Percentiles rank a stretch among this genome's conserved stretches.
phyloP scores from a whole-genome alignment of 2,888 invertebrate species.

The Apodemia mormo region DNA sequence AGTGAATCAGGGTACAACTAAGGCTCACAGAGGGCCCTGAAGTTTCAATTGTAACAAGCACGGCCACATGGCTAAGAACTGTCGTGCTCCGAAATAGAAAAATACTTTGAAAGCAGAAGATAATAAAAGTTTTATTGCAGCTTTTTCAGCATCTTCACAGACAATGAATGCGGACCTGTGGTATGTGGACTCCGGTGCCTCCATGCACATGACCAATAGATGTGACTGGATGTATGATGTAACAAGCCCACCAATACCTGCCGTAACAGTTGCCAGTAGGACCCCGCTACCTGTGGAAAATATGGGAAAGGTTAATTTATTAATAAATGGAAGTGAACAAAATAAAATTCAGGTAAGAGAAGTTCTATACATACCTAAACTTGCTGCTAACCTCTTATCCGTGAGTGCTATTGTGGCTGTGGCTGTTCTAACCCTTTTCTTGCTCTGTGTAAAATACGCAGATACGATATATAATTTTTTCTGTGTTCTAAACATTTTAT shows the following conservation, averaged over 20 bases:
- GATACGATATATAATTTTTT: no score
- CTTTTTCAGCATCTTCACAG: constrained; percentile 27
- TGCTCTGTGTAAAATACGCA: no score
- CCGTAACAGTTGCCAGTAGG: constrained; percentile 32
- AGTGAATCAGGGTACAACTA: not conserved
- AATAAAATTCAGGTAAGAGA: constrained; percentile 45
- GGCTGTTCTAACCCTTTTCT: no score
- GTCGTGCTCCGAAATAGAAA: constrained; percentile 21
- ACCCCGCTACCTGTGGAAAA: constrained; percentile 34
- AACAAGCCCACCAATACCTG: constrained; percentile 24
- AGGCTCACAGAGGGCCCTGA: constrained; percentile 23
- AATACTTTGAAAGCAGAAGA: not conserved
- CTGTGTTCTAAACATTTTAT: no score
- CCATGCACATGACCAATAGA: constrained; percentile 31
- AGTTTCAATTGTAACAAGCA: constrained; percentile 30
- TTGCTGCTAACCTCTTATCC: not conserved
- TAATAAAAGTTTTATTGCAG: constrained; percentile 26
- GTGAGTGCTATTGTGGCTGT: constrained; percentile 14
- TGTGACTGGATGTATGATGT: constrained; percentile 24
- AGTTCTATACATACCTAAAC: constrained; percentile 8
- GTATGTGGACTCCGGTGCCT: constrained; percentile 31
- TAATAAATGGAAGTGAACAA: constrained; percentile 31
- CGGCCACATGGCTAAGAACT: constrained; percentile 27
- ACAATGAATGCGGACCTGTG: constrained; percentile 24
- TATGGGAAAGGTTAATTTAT: constrained; percentile 35